A percentile compares a stretch with the other conserved stretches of the same genome.
Conservation (phyloP, 2,888 invertebrate species). For the Acleris emargana region DNA sequence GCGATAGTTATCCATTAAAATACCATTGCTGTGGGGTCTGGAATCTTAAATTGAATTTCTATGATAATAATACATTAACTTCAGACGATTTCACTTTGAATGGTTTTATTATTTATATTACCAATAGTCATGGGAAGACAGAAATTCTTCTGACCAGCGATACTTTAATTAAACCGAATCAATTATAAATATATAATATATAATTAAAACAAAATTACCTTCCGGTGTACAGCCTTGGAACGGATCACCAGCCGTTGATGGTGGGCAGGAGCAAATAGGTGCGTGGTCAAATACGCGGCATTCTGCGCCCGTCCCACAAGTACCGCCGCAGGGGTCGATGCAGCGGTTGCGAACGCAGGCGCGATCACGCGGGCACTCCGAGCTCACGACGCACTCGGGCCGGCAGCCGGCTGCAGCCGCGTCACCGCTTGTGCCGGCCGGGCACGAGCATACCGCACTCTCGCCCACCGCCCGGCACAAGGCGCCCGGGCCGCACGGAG, state of each 20-base stretch:
- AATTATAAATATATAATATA: too few species aligned
- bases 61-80: too few species aligned
- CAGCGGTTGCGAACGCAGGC: conserved; percentile 92
- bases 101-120: too few species aligned
- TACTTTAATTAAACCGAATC: neutral
- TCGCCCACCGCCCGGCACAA: conserved; percentile 82
- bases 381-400: conserved; percentile 92
- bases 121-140: too few species aligned
- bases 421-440: conserved; percentile 89
- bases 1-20: too few species aligned
- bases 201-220: conserved; percentile 49
- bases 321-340: conserved; percentile 90
- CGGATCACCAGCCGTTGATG: conserved; percentile 90
- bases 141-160: neutral
- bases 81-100: too few species aligned
- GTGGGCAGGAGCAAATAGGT: conserved; percentile 90
- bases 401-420: conserved; percentile 90
- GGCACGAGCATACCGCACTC: conserved; percentile 89
- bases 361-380: conserved; percentile 90
- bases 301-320: conserved; percentile 90
- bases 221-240: conserved; percentile 86
- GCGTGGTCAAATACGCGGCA: conserved; percentile 86
- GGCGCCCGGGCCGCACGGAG: conserved; percentile 92
- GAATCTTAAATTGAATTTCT: too few species aligned
- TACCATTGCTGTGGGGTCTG: too few species aligned